These are phyloP conservation scores for Campodea augens DNA, from an alignment of 1,140 invertebrate species.

Conservation along the genomic window DNA sequence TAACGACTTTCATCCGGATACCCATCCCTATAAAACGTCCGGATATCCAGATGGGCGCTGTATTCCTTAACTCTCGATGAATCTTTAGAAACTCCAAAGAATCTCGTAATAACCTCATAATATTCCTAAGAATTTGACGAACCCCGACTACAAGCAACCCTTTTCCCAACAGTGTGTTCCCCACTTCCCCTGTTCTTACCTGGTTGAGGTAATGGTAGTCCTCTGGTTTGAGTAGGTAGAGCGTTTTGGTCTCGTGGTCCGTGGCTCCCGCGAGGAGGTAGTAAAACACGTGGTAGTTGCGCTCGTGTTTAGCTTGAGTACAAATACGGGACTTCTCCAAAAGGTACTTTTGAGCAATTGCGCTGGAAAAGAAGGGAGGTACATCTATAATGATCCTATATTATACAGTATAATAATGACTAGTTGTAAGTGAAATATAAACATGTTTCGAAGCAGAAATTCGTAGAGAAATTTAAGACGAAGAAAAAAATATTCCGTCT, in stretches of 20 bases:
- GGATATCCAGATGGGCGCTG: too few species aligned
- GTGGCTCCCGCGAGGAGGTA: slow-evolving; percentile 79
- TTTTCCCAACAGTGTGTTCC: too few species aligned
- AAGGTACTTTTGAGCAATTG: slow-evolving; percentile 91
- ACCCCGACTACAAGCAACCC: too few species aligned
- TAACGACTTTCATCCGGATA: too few species aligned
- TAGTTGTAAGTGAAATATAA: slow-evolving; percentile 6
- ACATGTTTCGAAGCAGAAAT: neutral
- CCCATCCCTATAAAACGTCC: too few species aligned
- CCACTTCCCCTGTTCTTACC: too few species aligned
- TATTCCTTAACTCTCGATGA: too few species aligned
- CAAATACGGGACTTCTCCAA: slow-evolving; percentile 91
- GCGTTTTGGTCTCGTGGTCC: slow-evolving; percentile 54
- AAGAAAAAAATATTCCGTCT: too few species aligned
- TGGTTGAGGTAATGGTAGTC: slow-evolving; percentile 77
- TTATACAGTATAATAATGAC: slow-evolving; percentile 1
- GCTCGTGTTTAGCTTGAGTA: slow-evolving; percentile 75
- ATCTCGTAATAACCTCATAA: too few species aligned
- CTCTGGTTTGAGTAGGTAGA: slow-evolving; percentile 58
- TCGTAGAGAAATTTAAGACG: too few species aligned
- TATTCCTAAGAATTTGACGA: too few species aligned
- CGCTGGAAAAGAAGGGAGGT: slow-evolving; percentile 33
- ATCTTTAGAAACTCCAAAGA: too few species aligned
- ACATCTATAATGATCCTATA: neutral
- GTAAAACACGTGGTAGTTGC: slow-evolving; percentile 97